A percentile compares a stretch with the other conserved stretches of the same genome.
Evolutionary conservation across 1,140 invertebrate species (phyloP).

Genomic region (Drosophila grimshawi): DNA sequence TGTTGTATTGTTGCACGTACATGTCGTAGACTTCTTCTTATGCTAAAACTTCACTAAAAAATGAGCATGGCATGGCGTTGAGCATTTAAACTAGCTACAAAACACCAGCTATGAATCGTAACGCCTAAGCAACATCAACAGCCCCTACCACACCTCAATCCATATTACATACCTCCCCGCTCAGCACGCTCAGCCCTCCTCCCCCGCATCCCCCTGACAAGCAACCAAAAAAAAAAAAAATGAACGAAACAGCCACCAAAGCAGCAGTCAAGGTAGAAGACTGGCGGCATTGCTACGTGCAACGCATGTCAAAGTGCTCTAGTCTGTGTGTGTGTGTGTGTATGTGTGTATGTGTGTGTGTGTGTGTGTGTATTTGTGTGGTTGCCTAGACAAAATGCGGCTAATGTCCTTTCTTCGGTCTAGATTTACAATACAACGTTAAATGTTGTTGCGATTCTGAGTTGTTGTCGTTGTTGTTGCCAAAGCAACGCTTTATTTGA

Average conservation of each 20-base stretch:
- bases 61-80: constrained; percentile 80
- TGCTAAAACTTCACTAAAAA: constrained; percentile 81
- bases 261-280: constrained; percentile 56
- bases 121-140: constrained; percentile 22
- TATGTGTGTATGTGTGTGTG: constrained; percentile 9
- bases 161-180: too few relatives aligned
- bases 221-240: constrained; percentile 3
- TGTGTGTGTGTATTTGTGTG: constrained; percentile 37
- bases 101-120: constrained; percentile 66
- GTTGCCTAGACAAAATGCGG: constrained; percentile 78
- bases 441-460: constrained; percentile 54
- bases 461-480: constrained; percentile 34
- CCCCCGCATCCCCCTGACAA: neutral
- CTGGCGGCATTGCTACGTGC: constrained; percentile 46
- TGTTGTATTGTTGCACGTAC: constrained; percentile 74
- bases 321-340: constrained; percentile 17
- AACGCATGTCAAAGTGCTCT: constrained; percentile 56
- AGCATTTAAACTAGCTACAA: constrained; percentile 83
- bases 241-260: constrained; percentile 9
- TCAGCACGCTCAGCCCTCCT: neutral
- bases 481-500: constrained; percentile 12
- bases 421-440: constrained; percentile 74
- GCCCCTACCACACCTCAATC: neutral
- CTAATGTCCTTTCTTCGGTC: constrained; percentile 73
- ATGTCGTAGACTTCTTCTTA: constrained; percentile 75